Evolutionary conservation across 2,888 invertebrate genomes (phyloP).

Genomic region (Caenorhabditis sp.): DNA sequence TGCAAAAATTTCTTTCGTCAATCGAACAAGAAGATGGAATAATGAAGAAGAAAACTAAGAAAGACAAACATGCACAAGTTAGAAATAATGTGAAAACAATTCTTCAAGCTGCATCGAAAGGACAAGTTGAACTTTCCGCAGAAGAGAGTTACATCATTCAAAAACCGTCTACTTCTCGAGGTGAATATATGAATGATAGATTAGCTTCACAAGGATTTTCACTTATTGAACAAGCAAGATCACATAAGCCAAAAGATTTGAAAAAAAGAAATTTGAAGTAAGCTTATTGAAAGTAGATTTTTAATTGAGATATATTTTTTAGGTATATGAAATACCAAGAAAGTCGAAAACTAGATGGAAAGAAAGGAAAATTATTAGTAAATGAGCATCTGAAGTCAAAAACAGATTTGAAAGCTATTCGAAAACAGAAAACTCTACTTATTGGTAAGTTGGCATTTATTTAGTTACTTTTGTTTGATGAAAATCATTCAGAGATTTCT

Average conservation of each 20-base stretch:
- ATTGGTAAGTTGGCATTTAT: constrained; percentile 14
- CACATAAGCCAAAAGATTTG: constrained; percentile 36
- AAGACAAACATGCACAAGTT: constrained; percentile 8
- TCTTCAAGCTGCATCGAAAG: constrained; percentile 33
- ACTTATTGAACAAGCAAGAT: constrained; percentile 44
- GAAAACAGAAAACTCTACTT: constrained; percentile 23
- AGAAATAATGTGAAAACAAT: constrained; percentile 30
- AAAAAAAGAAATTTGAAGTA: constrained; percentile 41
- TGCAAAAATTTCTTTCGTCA: constrained; percentile 42
- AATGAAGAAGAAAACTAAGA: constrained; percentile 15
- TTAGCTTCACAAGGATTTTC: constrained; percentile 47
- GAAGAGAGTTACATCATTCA: constrained; percentile 38
- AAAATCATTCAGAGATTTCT: too few species aligned
- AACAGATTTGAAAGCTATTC: constrained; percentile 15
- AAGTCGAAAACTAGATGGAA: constrained; percentile 19
- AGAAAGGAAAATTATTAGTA: constrained; percentile 24
- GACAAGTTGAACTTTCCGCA: constrained; percentile 33
- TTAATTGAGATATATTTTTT: constrained; percentile 4
- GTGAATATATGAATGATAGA: constrained; percentile 31
- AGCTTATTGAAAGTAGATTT: not conserved
- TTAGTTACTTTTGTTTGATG: too few species aligned
- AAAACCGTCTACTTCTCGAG: constrained; percentile 29
- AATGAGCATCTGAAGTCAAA: constrained; percentile 29
- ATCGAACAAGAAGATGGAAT: constrained; percentile 42
- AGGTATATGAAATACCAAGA: constrained; percentile 43